A percentile compares a stretch with the other conserved stretches of the same genome.
Evolutionary conservation across 2,113 vertebrate species (phyloP).

Genomic region (Proterorhinus semilunaris): DNA sequence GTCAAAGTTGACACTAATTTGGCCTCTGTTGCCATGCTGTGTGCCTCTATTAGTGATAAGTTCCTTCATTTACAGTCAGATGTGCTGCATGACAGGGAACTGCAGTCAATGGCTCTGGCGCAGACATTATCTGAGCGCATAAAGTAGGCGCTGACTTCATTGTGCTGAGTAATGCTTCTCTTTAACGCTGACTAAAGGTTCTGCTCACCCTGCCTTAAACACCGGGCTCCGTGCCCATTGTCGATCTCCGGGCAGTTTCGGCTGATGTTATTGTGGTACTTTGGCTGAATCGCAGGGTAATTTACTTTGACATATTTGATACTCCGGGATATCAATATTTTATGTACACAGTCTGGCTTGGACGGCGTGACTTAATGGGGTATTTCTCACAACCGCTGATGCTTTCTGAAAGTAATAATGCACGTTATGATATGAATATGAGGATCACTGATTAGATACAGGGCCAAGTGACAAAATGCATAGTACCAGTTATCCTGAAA

Average conservation of each 20-base stretch:
- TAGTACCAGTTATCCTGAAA: too few species aligned
- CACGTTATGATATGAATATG: not conserved
- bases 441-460: not conserved
- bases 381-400: not conserved
- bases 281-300: not conserved
- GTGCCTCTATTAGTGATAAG: too few species aligned
- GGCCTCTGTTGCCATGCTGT: too few species aligned
- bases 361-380: too few species aligned
- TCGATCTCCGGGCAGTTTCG: not conserved
- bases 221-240: not conserved
- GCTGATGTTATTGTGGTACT: constrained; percentile 1
- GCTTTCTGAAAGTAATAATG: not conserved
- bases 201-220: not conserved
- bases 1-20: too few species aligned
- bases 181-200: not conserved
- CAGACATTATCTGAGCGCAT: not conserved
- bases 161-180: not conserved
- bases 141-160: not conserved
- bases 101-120: not conserved
- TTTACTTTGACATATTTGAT: not conserved
- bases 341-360: not conserved
- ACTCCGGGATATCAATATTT: not conserved
- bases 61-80: too few species aligned
- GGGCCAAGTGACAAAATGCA: too few species aligned
- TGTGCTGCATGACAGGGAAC: not conserved